Conservation (phyloP, 1,140 invertebrate species). For the Aphis gossypii region DNA sequence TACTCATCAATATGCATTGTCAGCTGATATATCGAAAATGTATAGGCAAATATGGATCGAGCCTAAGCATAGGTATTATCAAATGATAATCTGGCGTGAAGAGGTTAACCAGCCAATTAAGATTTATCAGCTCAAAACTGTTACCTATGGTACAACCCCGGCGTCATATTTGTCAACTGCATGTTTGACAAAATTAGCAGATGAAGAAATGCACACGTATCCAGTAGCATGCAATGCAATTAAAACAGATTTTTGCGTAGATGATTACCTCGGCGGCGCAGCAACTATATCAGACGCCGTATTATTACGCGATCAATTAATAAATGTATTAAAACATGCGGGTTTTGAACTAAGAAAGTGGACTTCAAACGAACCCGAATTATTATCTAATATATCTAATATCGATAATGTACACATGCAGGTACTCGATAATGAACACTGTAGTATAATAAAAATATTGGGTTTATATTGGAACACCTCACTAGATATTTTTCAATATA, state of each 20-base stretch:
- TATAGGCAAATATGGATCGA: slow-evolving; percentile 62
- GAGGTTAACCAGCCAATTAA: slow-evolving; percentile 59
- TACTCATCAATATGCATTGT: slow-evolving; percentile 61
- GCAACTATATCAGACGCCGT: neutral
- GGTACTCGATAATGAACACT: too few relatives aligned
- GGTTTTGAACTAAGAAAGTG: slow-evolving; percentile 6
- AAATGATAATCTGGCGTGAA: slow-evolving; percentile 61
- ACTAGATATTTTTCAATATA: too few relatives aligned
- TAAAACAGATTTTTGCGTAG: slow-evolving; percentile 65
- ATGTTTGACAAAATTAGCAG: slow-evolving; percentile 62
- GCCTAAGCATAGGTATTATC: slow-evolving; percentile 36
- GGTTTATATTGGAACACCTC: too few relatives aligned
- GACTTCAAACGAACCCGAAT: neutral
- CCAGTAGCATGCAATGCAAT: slow-evolving; percentile 62
- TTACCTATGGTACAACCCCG: slow-evolving; percentile 63
- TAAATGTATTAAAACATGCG: neutral
- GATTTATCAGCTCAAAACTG: slow-evolving; percentile 62
- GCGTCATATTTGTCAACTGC: slow-evolving; percentile 63
- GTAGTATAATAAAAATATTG: too few relatives aligned
- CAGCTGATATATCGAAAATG: slow-evolving; percentile 65
- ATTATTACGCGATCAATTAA: slow-evolving; percentile 13
- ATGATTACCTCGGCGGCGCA: slow-evolving; percentile 20
- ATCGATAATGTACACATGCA: too few relatives aligned
- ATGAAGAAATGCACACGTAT: slow-evolving; percentile 60
- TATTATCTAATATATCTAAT: too few relatives aligned